A percentile compares a stretch with the other conserved stretches of the same genome.
phyloP scores from a whole-genome alignment of 2,113 vertebrate genomes.

The Bubalus kerabau region DNA sequence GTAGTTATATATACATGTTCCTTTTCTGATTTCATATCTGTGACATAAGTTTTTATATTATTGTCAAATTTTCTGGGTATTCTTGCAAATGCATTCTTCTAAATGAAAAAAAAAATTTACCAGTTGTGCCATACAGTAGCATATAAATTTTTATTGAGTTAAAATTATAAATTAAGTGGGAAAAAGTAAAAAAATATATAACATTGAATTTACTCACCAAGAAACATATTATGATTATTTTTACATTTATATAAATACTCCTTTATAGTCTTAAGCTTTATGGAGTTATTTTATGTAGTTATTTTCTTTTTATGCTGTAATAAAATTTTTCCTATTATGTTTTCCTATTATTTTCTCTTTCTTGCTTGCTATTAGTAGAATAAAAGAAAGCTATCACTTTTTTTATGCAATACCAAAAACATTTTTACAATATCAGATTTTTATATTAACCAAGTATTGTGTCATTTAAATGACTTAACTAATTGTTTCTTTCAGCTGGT shows the following conservation, averaged over 20 bases:
- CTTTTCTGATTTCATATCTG: not conserved
- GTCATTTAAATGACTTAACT: not conserved
- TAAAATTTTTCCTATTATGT: not conserved
- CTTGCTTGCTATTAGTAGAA: not conserved
- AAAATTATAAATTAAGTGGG: not conserved
- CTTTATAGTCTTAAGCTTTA: not conserved
- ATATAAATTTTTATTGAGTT: not conserved
- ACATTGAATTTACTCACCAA: not conserved
- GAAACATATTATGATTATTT: not conserved
- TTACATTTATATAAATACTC: not conserved
- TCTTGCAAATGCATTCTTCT: not conserved
- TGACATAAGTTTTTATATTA: not conserved
- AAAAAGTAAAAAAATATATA: not conserved
- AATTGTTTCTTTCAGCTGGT: not conserved
- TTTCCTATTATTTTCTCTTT: not conserved
- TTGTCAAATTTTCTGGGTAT: not conserved
- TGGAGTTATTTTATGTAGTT: not conserved
- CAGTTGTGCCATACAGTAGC: not conserved
- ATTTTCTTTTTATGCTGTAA: not conserved
- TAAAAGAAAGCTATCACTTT: not conserved
- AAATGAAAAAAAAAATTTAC: not conserved
- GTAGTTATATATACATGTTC: not conserved
- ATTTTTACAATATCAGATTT: not conserved
- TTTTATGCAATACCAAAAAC: not conserved
- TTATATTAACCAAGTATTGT: not conserved